phyloP scores from a whole-genome alignment of 2,113 vertebrate species.

The Paradisaea rubra region DNA sequence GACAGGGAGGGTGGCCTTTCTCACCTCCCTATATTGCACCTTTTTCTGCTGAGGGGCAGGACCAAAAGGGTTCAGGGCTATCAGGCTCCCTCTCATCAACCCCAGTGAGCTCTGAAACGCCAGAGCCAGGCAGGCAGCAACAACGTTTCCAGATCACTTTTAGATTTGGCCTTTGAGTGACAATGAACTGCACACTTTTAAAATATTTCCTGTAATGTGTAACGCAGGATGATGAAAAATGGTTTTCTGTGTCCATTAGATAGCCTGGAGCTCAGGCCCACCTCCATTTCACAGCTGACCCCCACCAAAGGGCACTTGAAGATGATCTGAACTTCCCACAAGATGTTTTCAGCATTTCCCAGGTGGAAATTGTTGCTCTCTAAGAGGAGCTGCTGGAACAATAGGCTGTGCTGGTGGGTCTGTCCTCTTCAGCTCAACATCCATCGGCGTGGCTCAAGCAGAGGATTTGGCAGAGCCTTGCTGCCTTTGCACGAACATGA shows the following conservation, averaged over 20 bases:
- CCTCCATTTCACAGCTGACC: background rate
- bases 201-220: background rate
- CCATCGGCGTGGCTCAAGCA: background rate
- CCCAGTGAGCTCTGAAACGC: background rate
- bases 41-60: background rate
- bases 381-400: background rate
- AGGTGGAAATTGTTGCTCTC: background rate
- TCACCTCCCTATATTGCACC: accelerated
- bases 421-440: background rate
- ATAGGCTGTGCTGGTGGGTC: background rate
- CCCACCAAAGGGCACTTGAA: background rate
- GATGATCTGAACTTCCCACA: background rate
- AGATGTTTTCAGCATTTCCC: background rate
- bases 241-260: background rate
- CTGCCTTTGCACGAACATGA: background rate
- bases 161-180: background rate
- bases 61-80: background rate
- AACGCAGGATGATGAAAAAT: background rate
- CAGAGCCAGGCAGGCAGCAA: background rate
- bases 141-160: background rate
- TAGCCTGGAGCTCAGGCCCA: background rate
- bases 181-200: background rate
- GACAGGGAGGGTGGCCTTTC: background rate
- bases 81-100: background rate
- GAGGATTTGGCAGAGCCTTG: background rate